Base-by-base conservation (phyloP, 2,797 vertebrate species). In the Sebastes itinus region DNA sequence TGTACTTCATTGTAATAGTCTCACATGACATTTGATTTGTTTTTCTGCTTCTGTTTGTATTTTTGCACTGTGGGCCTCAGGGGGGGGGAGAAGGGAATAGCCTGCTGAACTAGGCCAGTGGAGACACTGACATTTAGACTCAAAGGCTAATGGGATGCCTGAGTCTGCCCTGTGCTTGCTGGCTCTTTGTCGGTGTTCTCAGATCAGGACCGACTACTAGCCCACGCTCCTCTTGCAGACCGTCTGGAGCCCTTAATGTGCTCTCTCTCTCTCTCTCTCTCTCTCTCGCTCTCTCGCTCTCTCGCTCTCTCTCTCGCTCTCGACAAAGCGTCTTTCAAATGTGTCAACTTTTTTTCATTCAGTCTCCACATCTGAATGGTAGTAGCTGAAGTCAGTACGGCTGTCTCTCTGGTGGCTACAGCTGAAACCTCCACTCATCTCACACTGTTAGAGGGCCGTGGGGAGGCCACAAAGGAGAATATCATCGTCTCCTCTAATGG, bases 71-170 rank as follows among this genome's bases (percentile, higher is more conserved):
- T 69, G 65, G 77, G 74, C 87, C 92, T 93, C 84, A 2, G 30
- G 3, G 8, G 10, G 20, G 87, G 83, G 82, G 55, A 70, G 61
- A 70, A 60, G 80, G 77, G 76, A 38, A 72, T 84, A 87, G 90
- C 83, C 90, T 88, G 85, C 90, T 94, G 93, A 95, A 94, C 88
- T 94, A 92, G 92, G 89, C 90, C 93, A 91, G 87, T 87, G 78
- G 86, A 92, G 89, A 93, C 86, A 75, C 80, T 96, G 95, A 95
- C 95, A 95, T 96, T 95, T 95, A 86, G 82, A 94, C 91, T 94
- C 92, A 95, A 95, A 96, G 95, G 94, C 95, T 96, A 96, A 95
- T 94, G 88, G 89, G 89, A 95, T 95, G 93, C 94, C 90, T 77
- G 90, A 87, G 83, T 92, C 85, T 84, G 88, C 82, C 80, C 78